Percentiles rank a stretch among this genome's conserved stretches.
Conservation (phyloP, 2,113 vertebrate species). For the Hirundichthys speculiger region DNA sequence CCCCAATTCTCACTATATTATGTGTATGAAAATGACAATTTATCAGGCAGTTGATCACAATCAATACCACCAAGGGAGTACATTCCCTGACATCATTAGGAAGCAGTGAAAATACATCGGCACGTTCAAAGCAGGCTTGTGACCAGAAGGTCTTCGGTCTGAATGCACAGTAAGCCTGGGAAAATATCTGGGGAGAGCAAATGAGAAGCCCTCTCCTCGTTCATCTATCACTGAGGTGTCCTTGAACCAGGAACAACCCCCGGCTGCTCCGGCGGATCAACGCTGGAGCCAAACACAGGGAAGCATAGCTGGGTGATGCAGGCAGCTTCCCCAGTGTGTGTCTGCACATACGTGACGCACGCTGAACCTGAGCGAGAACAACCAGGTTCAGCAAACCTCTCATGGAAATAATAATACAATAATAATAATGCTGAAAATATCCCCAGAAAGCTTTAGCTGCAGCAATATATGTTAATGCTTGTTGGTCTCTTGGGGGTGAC, state of each 20-base stretch:
- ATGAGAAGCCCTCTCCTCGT: slow-evolving; percentile 33
- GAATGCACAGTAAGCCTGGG: slow-evolving; percentile 22
- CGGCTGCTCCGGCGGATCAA: slow-evolving; percentile 60
- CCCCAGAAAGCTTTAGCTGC: slow-evolving; percentile 36
- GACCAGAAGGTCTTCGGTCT: slow-evolving; percentile 24
- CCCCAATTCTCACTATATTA: too few relatives aligned
- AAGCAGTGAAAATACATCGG: too few relatives aligned
- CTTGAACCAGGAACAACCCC: slow-evolving; percentile 63
- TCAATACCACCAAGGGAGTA: too few relatives aligned
- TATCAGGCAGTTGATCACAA: too few relatives aligned
- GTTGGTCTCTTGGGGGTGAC: slow-evolving; percentile 65
- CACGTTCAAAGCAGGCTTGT: neutral
- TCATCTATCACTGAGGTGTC: slow-evolving; percentile 47
- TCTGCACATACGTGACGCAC: slow-evolving; percentile 53
- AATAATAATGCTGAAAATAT: slow-evolving; percentile 35
- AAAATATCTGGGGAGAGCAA: slow-evolving; percentile 32
- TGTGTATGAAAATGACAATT: too few relatives aligned
- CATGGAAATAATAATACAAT: slow-evolving; percentile 29
- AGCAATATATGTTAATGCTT: slow-evolving; percentile 73
- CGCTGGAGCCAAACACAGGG: slow-evolving; percentile 44
- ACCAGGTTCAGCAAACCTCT: slow-evolving; percentile 31
- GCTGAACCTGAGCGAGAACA: slow-evolving; percentile 24
- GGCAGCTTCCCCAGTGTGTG: slow-evolving; percentile 46
- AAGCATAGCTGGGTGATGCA: slow-evolving; percentile 34
- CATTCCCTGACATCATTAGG: too few relatives aligned